These are phyloP conservation scores for Melipona beecheii DNA, from an alignment of 2,888 invertebrate genomes.

Conservation along the genomic window DNA sequence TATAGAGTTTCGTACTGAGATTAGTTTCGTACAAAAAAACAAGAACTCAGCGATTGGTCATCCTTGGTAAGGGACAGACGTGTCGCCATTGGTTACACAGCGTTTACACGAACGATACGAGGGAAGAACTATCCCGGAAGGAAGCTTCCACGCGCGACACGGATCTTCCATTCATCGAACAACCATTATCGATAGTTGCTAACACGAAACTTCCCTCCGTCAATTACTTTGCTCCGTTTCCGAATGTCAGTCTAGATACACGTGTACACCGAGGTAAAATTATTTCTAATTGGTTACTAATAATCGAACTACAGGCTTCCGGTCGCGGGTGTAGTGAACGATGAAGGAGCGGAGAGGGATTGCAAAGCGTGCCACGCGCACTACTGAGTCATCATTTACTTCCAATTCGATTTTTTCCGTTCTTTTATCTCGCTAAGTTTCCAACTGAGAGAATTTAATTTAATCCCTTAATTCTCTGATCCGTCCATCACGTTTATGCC, in stretches of 20 bases:
- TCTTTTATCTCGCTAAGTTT: slow-evolving; percentile 44
- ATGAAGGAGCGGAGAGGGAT: too few species aligned
- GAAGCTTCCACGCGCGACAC: slow-evolving; percentile 26
- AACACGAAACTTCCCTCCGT: slow-evolving; percentile 42
- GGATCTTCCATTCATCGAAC: slow-evolving; percentile 47
- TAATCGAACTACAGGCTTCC: slow-evolving; percentile 18
- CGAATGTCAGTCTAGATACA: slow-evolving; percentile 20
- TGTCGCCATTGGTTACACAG: too few species aligned
- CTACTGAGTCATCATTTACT: background rate
- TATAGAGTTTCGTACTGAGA: too few species aligned
- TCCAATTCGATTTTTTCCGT: slow-evolving; percentile 24
- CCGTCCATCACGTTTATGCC: slow-evolving; percentile 51
- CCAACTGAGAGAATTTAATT: slow-evolving; percentile 33
- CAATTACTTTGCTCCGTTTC: slow-evolving; percentile 1
- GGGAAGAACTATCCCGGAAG: slow-evolving; percentile 4
- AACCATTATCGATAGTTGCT: slow-evolving; percentile 42
- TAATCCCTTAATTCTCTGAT: slow-evolving; percentile 51
- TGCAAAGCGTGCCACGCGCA: too few species aligned
- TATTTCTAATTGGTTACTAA: slow-evolving; percentile 47
- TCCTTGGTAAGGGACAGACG: too few species aligned
- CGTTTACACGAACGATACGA: slow-evolving; percentile 21
- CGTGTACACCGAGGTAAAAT: slow-evolving; percentile 11
- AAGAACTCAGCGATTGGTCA: too few species aligned
- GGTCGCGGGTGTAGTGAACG: background rate
- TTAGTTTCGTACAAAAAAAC: background rate